Percentiles rank a stretch among this genome's conserved stretches.
These are phyloP conservation scores for Pituophis catenifer DNA, from an alignment of 2,113 vertebrate genomes.

Conservation along the genomic window DNA sequence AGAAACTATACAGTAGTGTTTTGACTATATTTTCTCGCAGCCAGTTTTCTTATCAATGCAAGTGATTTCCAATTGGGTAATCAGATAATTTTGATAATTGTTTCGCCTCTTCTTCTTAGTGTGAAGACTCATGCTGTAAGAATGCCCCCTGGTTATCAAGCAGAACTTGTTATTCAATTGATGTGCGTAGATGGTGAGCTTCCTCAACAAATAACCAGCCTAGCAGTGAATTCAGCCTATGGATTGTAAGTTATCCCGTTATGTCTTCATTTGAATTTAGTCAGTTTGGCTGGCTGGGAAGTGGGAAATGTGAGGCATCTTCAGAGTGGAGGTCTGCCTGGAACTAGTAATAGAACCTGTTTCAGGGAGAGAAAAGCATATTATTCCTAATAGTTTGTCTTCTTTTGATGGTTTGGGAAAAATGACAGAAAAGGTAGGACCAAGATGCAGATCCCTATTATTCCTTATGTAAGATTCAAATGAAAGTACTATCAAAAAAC, in stretches of 20 bases:
- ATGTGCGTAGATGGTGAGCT: slow-evolving; percentile 92
- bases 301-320: neutral
- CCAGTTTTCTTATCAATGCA: slow-evolving; percentile 1
- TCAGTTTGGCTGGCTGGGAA: neutral
- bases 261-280: neutral
- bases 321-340: neutral
- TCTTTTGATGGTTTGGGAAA: neutral
- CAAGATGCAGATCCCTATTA: neutral
- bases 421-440: neutral
- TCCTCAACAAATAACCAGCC: slow-evolving; percentile 92
- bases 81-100: neutral
- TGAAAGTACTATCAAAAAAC: neutral
- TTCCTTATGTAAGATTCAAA: neutral
- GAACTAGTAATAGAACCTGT: neutral
- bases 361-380: neutral
- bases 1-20: too few species aligned
- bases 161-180: slow-evolving; percentile 90
- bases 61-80: neutral
- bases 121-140: slow-evolving; percentile 86
- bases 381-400: neutral
- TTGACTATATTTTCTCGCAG: neutral
- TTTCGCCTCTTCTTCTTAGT: slow-evolving; percentile 59
- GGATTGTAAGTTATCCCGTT: slow-evolving; percentile 86
- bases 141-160: slow-evolving; percentile 94
- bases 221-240: slow-evolving; percentile 94